Evolutionary conservation across 23 tunicate species (phyloP), one percentile per base, ranked within the genome.

Genomic region (Botrylloides violaceus): DNA sequence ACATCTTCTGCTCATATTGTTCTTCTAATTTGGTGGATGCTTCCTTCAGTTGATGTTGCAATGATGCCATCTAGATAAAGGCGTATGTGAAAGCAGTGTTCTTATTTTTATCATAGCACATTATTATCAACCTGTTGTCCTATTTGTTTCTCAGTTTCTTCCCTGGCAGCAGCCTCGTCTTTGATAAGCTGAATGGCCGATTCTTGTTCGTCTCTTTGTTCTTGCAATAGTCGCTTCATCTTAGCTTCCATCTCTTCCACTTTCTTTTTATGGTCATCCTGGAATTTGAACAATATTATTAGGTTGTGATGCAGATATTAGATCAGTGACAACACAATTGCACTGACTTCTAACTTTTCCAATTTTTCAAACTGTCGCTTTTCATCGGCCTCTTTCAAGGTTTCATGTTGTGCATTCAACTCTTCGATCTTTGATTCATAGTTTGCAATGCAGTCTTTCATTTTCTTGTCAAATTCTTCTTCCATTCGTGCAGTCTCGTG

Each of bases 11-110:
- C 33, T 64, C 75, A 50, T 87, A 53, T 34, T 38, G 21, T 6
- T 36, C 37, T 57, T 80, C 72, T 50, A 81, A 77, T 60, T 83
- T 71, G 34, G 68, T 71, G 29, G 75, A 29, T 24, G 71, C 90
- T 27, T 74, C 75, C 0, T 36, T 43, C 58, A 61, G 4, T 28
- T 61, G 70, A 28, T 32, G 71, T 68, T 68, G 74, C 57, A 68
- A 0, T 5, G 74, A 19, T 26, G 36, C 74, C 30, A 68, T 23
- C 74, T 68, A 4, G 33, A 63, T 31, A 6, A 6, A 22, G 53
- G 53, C 15, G 53, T 9, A 43, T n/a, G n/a, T n/a, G n/a, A n/a
- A n/a, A n/a, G n/a, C n/a, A n/a, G n/a, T n/a, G n/a, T n/a, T n/a
- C n/a, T n/a, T n/a, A n/a, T n/a, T n/a, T n/a, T n/a, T n/a, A n/a